Percentiles rank a stretch among this genome's conserved stretches.
Conservation (phyloP, 2,113 vertebrate genomes). For the Mus pahari region DNA sequence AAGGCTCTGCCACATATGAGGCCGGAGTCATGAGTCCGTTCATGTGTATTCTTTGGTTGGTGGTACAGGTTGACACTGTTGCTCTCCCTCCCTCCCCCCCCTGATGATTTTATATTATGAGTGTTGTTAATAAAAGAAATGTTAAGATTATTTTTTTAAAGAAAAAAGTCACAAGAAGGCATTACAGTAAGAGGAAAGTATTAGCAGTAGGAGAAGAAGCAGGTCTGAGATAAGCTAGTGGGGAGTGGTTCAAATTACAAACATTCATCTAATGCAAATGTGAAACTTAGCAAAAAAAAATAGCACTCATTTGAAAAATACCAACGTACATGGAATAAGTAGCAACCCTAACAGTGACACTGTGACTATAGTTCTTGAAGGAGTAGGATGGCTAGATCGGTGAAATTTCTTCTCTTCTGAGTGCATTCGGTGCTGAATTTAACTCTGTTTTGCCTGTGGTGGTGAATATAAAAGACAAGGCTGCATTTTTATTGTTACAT, state of each 20-base stretch:
- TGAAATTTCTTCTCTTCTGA: neutral
- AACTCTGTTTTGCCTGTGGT: neutral
- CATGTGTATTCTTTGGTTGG: too few relatives aligned
- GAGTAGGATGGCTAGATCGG: neutral
- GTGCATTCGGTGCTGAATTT: neutral
- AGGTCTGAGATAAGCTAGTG: neutral
- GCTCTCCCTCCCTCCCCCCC: too few relatives aligned
- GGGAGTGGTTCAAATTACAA: neutral
- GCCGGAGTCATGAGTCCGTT: too few relatives aligned
- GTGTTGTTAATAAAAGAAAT: neutral
- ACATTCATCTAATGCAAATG: neutral
- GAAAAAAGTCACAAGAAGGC: neutral
- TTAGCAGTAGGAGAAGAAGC: neutral
- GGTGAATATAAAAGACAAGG: neutral
- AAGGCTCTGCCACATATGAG: too few relatives aligned
- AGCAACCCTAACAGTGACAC: neutral
- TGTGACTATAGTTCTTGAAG: neutral
- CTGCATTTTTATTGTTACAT: neutral
- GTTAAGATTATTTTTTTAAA: neutral
- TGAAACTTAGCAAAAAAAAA: neutral
- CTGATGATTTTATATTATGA: neutral
- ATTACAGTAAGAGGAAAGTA: neutral
- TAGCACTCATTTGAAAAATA: slow-evolving; percentile 25
- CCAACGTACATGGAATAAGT: slow-evolving; percentile 34
- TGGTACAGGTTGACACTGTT: too few relatives aligned